Conservation (phyloP, 2,797 vertebrate genomes). For the Diglossa cyanea region DNA sequence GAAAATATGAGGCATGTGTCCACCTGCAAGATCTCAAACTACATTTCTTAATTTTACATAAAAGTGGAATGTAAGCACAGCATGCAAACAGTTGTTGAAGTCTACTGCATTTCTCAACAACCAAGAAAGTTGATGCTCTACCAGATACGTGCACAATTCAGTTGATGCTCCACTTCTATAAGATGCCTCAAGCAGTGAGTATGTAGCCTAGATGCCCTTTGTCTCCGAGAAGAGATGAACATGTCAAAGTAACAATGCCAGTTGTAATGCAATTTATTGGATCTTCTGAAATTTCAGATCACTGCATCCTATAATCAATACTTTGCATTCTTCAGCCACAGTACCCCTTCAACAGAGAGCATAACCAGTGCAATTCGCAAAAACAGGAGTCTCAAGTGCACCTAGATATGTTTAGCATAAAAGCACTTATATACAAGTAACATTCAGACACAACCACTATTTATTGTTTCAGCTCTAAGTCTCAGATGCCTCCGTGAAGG, state of each 20-base stretch:
- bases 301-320: slow-evolving; percentile 46
- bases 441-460: slow-evolving; percentile 1
- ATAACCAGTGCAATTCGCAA: background rate
- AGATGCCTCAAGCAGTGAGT: background rate
- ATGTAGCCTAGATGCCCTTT: background rate
- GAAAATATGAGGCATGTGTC: background rate
- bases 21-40: background rate
- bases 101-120: background rate
- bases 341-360: background rate
- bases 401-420: slow-evolving; percentile 24
- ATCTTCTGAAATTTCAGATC: slow-evolving; percentile 47
- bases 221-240: background rate
- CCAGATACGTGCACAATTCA: background rate
- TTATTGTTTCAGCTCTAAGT: slow-evolving; percentile 46
- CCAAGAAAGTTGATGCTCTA: background rate
- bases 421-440: background rate
- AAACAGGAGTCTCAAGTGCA: background rate
- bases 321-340: background rate
- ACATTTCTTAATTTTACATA: background rate
- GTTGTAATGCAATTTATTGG: slow-evolving; percentile 16
- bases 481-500: background rate
- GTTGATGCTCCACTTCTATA: background rate
- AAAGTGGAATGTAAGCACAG: background rate
- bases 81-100: background rate
- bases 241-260: background rate